phyloP scores from a whole-genome alignment of 2,888 invertebrate genomes.

The Caenorhabditis sp. region DNA sequence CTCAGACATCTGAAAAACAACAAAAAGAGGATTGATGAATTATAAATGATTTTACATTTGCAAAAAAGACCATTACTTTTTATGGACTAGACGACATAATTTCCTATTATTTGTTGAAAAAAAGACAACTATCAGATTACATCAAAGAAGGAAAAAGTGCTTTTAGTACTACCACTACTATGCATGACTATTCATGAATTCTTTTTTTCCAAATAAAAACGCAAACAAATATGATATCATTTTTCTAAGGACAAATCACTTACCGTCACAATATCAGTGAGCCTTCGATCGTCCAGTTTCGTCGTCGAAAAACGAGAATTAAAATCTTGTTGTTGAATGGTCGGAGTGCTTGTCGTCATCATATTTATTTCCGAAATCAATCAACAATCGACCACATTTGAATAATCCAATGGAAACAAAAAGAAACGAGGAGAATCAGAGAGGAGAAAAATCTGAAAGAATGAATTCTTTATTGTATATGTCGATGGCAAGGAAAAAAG shows the following conservation, averaged over 20 bases:
- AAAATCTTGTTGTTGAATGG: background rate
- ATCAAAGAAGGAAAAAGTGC: background rate
- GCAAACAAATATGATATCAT: background rate
- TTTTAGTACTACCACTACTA: background rate
- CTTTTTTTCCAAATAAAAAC: background rate
- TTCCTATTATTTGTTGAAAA: background rate
- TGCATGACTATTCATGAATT: background rate
- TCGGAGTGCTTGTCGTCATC: too few species aligned
- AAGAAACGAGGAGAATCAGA: background rate
- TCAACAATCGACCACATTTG: too few species aligned
- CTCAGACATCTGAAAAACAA: constrained; percentile 26
- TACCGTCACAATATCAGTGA: background rate
- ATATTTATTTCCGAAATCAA: too few species aligned
- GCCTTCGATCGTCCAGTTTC: constrained; percentile 9
- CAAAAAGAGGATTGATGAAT: background rate
- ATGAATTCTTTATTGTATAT: background rate
- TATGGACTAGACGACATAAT: background rate
- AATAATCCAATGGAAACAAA: too few species aligned
- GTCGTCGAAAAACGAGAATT: constrained; percentile 2
- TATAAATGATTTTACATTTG: constrained; percentile 1
- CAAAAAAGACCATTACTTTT: constrained; percentile 3
- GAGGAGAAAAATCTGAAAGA: background rate
- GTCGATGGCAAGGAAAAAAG: background rate
- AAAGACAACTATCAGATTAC: background rate
- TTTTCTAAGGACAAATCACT: background rate